These are phyloP conservation scores for Sclerodermus sp. DNA, from an alignment of 2,888 invertebrate genomes.

Conservation along the genomic window DNA sequence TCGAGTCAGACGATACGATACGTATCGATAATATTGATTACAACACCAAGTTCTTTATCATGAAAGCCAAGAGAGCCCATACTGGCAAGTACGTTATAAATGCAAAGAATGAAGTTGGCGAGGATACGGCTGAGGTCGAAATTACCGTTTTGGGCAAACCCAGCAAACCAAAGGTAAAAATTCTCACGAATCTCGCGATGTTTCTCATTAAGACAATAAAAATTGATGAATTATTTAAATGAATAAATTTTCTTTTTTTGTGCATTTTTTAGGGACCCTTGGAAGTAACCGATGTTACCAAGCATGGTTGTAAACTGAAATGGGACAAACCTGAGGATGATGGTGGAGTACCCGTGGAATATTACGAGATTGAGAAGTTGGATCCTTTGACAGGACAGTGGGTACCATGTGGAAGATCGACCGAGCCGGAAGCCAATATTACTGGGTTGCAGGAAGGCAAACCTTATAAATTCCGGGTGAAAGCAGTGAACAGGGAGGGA, in stretches of 20 bases:
- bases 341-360: slow-evolving; percentile 90
- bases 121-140: slow-evolving; percentile 88
- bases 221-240: background rate
- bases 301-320: slow-evolving; percentile 86
- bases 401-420: slow-evolving; percentile 87
- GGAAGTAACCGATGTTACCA: slow-evolving; percentile 85
- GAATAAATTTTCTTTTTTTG: background rate
- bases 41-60: slow-evolving; percentile 86
- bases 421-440: slow-evolving; percentile 82
- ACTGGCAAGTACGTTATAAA: slow-evolving; percentile 87
- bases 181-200: background rate
- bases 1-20: slow-evolving; percentile 65
- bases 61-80: slow-evolving; percentile 78
- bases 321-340: slow-evolving; percentile 97
- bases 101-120: slow-evolving; percentile 90
- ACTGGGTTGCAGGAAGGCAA: slow-evolving; percentile 90
- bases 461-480: slow-evolving; percentile 97
- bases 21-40: slow-evolving; percentile 85
- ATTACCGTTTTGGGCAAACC: slow-evolving; percentile 84
- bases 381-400: slow-evolving; percentile 91
- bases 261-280: slow-evolving; percentile 70
- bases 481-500: slow-evolving; percentile 97
- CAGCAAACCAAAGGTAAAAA: slow-evolving; percentile 65
- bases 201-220: background rate
- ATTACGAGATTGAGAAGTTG: slow-evolving; percentile 94